Base-by-base conservation (phyloP, 2,113 vertebrate species). In the Istiophorus platypterus region DNA sequence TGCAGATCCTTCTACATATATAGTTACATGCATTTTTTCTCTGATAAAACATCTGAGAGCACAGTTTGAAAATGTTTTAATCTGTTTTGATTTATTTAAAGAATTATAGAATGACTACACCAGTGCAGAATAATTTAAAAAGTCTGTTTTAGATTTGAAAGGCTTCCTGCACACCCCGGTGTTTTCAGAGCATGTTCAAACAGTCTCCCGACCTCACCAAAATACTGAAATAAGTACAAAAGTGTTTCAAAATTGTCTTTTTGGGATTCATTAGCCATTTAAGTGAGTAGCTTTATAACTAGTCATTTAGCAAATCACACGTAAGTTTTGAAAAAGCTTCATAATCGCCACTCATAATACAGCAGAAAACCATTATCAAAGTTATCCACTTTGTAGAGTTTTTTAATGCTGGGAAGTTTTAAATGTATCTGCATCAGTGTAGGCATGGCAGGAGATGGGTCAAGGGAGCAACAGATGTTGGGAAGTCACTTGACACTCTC, bases 381-480 rank as follows among this genome's bases (percentile, higher is more conserved):
- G n/a, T 7, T 9, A 69, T 31, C 45, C 20, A 31, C 67, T 27
- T 27, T 56, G 2, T 26, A 34, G 42, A 45, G 26, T 64, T 6
- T 27, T 69, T 63, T 74, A 5, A 5, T 12, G 39, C 51, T 39
- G 54, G 1, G 39, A 58, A 57, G 7, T n/a, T 42, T 27, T 13
- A 6, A 24, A 27, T 31, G 31, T 39, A 47, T 47, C 51, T n/a
- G n/a, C 24, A 47, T 57, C 47, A 52, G 45, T 57, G 34, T 14
- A 9, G 37, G 26, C n/a, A 0, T 29, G 17, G 39, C 34, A 26
- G 7, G 39, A 79, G n/a, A 71, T 70, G 41, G 79, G 11, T 74
- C 75, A 74, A 54, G 34, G 26, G 39, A 63, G 64, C 77, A 63
- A 29, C 82, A 85, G 72, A 87, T 84, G 78, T 75, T 57, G 14